phyloP scores from a whole-genome alignment of 2,888 invertebrate genomes.

The Drosophila infuscata region DNA sequence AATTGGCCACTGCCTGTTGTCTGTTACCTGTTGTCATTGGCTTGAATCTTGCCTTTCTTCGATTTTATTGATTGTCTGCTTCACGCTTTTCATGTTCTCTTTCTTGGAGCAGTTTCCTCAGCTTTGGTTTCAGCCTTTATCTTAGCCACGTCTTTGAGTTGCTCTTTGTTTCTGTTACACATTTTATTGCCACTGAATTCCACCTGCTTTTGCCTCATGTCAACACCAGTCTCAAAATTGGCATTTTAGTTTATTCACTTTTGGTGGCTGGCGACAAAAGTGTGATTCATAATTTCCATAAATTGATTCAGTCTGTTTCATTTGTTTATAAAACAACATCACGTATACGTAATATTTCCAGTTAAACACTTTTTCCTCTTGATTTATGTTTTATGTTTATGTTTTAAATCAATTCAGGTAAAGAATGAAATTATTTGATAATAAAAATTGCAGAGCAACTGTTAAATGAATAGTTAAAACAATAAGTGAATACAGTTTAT shows the following conservation, averaged over 20 bases:
- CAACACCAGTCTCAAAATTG: slow-evolving; percentile 28
- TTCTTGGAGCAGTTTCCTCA: slow-evolving; percentile 19
- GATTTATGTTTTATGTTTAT: neutral
- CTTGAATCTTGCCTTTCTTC: slow-evolving; percentile 9
- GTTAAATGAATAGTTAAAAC: neutral
- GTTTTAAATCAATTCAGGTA: neutral
- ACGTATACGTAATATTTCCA: slow-evolving; percentile 34
- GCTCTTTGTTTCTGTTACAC: slow-evolving; percentile 22
- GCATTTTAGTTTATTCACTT: slow-evolving; percentile 62
- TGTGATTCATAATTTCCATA: slow-evolving; percentile 23
- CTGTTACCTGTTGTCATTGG: slow-evolving; percentile 66
- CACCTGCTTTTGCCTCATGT: slow-evolving; percentile 29
- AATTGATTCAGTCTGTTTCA: neutral
- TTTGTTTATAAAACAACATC: slow-evolving; percentile 1
- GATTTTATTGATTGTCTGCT: slow-evolving; percentile 62
- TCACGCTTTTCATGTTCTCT: slow-evolving; percentile 72
- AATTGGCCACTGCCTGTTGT: slow-evolving; percentile 58
- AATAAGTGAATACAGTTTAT: neutral
- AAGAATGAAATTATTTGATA: neutral
- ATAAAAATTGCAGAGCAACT: neutral
- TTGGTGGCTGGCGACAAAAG: slow-evolving; percentile 1
- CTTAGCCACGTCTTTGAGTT: neutral
- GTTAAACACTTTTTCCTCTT: no score
- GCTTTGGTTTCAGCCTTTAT: neutral
- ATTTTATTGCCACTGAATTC: slow-evolving; percentile 37